Base-by-base conservation (phyloP, 2,888 invertebrate genomes). In the Slavum lentiscoides region DNA sequence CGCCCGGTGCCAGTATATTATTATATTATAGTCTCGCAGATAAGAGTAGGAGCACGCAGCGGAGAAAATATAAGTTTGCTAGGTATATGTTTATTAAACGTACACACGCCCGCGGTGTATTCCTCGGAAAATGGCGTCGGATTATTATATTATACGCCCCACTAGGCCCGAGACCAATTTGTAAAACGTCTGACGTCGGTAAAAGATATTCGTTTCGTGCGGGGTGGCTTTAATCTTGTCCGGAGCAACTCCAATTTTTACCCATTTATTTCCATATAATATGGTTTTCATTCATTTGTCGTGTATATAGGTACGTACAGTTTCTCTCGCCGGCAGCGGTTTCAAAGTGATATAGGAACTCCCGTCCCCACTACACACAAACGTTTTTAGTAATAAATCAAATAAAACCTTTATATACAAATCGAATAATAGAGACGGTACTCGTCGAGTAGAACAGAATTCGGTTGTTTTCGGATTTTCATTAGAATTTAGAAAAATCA, bases 141-240 rank as follows among this genome's bases (percentile, higher is more conserved):
- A 80, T 80, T 64, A 30, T 30, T 30, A 30, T 30, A 30, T 30
- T 30, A 80, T 80, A 72, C 72, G 80, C 70, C 58, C 58, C 80
- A 77, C 77, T 70, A 70, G 80, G 80, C 72, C 23, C 64, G 43
- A 80, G 70, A 80, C 72, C 80, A 72, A 80, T 80, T 80, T 80
- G 80, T 80, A 80, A 80, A 80, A 72, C 72, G 80, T 80, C 72
- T 15, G 64, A 64, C 43, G 64, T 53, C 66, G 72, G 72, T 55
- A 55, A 70, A 70, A 70, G 69, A 68, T 76, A 55, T 76, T 68
- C 67, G 75, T 68, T 43, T 59, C 43, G 66, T 30, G 58, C 23
- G 9, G 15, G 43, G 23, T 30, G 43, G 23, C 58, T 68, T 76
- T 76, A 64, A 66, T 75, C 74, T 75, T 68, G 67, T 68, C 75